A percentile compares a stretch with the other conserved stretches of the same genome.
Conservation (phyloP, 2,113 vertebrate genomes). For the Deroptyus accipitrinus region DNA sequence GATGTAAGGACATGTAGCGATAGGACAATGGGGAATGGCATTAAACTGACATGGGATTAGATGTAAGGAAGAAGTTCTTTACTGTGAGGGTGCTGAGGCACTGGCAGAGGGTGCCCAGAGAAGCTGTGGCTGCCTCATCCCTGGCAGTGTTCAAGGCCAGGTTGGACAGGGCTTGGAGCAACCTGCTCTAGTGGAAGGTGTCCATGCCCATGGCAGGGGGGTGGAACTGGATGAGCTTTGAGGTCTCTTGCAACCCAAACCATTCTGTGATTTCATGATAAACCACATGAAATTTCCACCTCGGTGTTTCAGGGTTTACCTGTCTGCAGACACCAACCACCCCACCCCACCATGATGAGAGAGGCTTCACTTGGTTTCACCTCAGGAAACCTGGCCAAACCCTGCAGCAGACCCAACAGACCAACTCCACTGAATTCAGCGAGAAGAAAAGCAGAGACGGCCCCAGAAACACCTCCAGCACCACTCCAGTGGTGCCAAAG, state of each 20-base stretch:
- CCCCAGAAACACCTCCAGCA: not conserved
- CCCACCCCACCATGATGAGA: not conserved
- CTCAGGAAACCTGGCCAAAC: not conserved
- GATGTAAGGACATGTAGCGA: not conserved
- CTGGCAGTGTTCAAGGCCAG: not conserved
- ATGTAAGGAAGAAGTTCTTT: not conserved
- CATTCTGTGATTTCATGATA: not conserved
- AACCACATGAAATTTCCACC: not conserved
- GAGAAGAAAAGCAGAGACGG: not conserved
- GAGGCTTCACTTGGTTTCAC: not conserved
- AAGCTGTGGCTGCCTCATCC: not conserved
- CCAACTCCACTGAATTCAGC: not conserved
- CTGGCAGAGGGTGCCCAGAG: not conserved
- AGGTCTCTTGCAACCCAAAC: not conserved
- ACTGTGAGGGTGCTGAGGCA: not conserved
- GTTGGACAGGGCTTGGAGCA: not conserved
- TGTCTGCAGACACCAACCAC: not conserved
- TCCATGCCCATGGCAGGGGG: not conserved
- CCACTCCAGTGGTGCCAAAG: not conserved
- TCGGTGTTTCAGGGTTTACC: rapidly evolving
- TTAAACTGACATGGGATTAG: not conserved
- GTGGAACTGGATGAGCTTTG: not conserved
- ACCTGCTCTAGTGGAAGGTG: not conserved
- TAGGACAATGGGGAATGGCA: not conserved
- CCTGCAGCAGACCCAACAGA: not conserved